Conservation (phyloP, 2,888 invertebrate genomes). For the Metallyticus violacea region DNA sequence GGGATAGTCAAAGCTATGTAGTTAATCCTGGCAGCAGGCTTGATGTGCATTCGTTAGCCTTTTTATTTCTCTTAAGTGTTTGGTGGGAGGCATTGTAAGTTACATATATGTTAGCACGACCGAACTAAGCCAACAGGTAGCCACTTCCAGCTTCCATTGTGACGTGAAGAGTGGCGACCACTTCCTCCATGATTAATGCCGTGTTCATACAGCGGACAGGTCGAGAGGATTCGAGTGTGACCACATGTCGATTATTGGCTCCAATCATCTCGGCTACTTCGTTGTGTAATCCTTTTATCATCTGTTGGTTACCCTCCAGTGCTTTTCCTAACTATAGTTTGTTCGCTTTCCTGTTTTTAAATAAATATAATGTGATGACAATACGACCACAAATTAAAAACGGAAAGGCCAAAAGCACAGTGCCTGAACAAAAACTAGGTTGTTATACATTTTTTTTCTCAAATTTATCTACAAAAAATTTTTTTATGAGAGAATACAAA, state of each 20-base stretch:
- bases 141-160: background rate
- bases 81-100: too few relatives aligned
- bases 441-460: too few relatives aligned
- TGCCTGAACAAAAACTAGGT: too few relatives aligned
- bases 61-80: too few relatives aligned
- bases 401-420: background rate
- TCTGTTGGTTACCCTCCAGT: slow-evolving; percentile 31
- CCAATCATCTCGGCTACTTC: slow-evolving; percentile 23
- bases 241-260: slow-evolving; percentile 14
- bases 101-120: background rate
- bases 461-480: too few relatives aligned
- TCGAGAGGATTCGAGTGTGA: background rate
- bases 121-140: background rate
- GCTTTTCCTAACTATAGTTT: slow-evolving; percentile 13
- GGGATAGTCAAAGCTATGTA: too few relatives aligned
- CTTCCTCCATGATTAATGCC: background rate
- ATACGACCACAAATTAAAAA: background rate
- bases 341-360: background rate
- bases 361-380: background rate
- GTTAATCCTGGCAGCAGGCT: too few relatives aligned
- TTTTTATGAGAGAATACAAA: too few relatives aligned
- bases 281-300: slow-evolving; percentile 22
- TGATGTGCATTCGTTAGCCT: too few relatives aligned
- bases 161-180: background rate
- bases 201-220: background rate